phyloP scores from a whole-genome alignment of 2,113 vertebrate genomes.

The Cercopithecus mona region DNA sequence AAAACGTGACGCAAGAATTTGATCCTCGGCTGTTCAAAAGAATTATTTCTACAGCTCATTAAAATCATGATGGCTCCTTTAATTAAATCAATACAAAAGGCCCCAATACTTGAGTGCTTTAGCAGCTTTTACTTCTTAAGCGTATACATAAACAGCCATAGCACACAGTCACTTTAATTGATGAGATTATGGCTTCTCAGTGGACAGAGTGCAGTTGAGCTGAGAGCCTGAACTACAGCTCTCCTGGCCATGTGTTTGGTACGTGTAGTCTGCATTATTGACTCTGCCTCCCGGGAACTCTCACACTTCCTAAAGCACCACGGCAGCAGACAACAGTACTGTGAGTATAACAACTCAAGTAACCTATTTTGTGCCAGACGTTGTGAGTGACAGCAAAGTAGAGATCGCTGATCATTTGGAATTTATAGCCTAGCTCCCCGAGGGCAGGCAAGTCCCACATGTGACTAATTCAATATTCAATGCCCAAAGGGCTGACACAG shows the following conservation, averaged over 20 bases:
- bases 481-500: background rate
- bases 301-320: background rate
- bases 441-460: background rate
- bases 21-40: background rate
- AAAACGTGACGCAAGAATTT: background rate
- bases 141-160: no score
- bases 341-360: background rate
- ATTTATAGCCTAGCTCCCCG: background rate
- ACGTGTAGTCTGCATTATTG: background rate
- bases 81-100: background rate
- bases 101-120: background rate
- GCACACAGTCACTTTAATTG: background rate
- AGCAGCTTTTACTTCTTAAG: background rate
- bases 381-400: background rate
- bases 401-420: background rate
- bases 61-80: background rate
- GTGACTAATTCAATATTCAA: background rate
- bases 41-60: background rate
- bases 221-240: background rate
- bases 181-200: background rate
- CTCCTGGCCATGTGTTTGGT: background rate
- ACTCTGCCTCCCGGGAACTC: background rate
- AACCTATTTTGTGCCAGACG: fast-evolving
- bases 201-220: background rate
- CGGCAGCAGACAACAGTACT: background rate